Base-by-base conservation (phyloP, 2,113 vertebrate genomes). In the Planiliza haematocheilus region DNA sequence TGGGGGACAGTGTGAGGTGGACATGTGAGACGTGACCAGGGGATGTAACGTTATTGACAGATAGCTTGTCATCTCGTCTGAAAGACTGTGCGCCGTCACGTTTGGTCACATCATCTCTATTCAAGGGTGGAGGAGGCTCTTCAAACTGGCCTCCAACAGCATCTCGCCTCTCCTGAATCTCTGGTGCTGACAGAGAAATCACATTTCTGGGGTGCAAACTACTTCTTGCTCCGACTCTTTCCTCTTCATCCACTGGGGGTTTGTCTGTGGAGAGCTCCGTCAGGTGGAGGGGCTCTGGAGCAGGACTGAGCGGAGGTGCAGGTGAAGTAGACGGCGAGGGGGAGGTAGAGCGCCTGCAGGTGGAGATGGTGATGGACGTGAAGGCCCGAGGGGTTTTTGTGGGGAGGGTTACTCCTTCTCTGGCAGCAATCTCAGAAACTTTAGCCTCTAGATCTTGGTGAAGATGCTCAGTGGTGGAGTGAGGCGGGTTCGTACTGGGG, bases 1-100 rank as follows among this genome's bases (percentile, higher is more conserved):
- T 94, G 4, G 94, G 91, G 56, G 93, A 92, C 36, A 95, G 91
- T 13, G 90, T 94, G 70, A 95, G 88, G 43, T 84, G 95, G 78
- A 96, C 81, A 48, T 91, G 91, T 7, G 95, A 95, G 38, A 96
- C 53, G 10, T 85, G 82, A n/a, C 60, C 63, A 1, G 18, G 66
- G 12, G 74, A 18, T 7, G 58, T 39, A 10, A 77, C 88, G n/a
- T 38, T 14, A 12, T 45, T 48, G 37, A 7, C 1, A 0, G 38
- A 64, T 8, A 62, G 3, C n/a, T 30, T 4, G 2, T 43, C 43
- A 12, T 57, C 46, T 39, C 2, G 42, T 6, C 1, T 62, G n/a
- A 65, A 16, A 24, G 34, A 56, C 2, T 18, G 57, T 1, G 45
- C 10, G 34, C 20, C 5, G 20, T 52, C n/a, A 1, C 34, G 45